Evolutionary conservation across 1,140 invertebrate genomes (phyloP).

Genomic region (Rhagoletis pomonella): DNA sequence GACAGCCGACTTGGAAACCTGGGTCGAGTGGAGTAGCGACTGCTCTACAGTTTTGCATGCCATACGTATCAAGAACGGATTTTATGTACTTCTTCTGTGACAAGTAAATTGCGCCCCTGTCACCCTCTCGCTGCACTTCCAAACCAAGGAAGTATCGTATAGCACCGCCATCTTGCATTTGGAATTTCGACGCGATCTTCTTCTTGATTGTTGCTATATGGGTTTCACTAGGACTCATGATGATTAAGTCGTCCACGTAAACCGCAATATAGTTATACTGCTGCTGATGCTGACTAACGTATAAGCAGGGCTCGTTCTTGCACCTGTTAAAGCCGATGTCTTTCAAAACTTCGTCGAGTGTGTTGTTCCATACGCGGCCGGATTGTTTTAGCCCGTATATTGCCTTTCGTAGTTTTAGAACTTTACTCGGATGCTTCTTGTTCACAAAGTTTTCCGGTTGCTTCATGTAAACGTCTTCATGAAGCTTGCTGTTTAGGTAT

Average conservation of each 20-base stretch:
- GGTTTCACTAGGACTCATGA: conserved; percentile 42
- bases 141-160: too few relatives aligned
- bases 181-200: neutral
- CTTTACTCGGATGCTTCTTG: conserved; percentile 59
- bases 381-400: conserved; percentile 67
- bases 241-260: conserved; percentile 53
- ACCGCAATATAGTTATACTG: conserved; percentile 35
- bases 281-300: neutral
- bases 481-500: conserved; percentile 53
- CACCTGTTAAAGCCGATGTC: conserved; percentile 61
- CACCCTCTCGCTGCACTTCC: too few relatives aligned
- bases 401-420: conserved; percentile 63
- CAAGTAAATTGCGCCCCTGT: too few relatives aligned
- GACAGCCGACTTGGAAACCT: conserved; percentile 39
- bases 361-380: conserved; percentile 62
- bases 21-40: conserved; percentile 67
- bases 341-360: conserved; percentile 61
- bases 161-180: too few relatives aligned
- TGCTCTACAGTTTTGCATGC: conserved; percentile 70
- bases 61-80: conserved; percentile 66
- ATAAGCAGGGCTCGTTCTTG: conserved; percentile 62
- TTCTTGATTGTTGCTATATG: neutral
- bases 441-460: conserved; percentile 34
- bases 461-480: conserved; percentile 57
- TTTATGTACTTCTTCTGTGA: too few relatives aligned